These are phyloP conservation scores for Macrosteles quadrilineatus DNA, from an alignment of 1,140 invertebrate species.

Conservation along the genomic window DNA sequence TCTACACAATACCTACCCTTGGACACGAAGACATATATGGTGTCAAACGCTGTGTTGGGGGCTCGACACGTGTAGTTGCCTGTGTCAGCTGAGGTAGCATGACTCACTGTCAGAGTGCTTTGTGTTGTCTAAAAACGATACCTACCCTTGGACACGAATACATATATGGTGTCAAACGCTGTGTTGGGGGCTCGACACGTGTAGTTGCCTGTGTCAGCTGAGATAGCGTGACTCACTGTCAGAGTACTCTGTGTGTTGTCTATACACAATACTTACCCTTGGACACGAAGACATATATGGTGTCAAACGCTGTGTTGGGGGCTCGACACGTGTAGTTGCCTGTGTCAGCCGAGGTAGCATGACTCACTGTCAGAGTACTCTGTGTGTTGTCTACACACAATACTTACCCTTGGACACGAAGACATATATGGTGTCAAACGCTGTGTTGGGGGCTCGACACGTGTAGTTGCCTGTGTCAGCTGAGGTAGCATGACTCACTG, in stretches of 20 bases:
- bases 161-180: conserved; percentile 52
- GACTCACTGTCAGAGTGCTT: no score
- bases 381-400: conserved; percentile 47
- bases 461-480: conserved; percentile 53
- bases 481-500: conserved; percentile 47
- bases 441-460: conserved; percentile 54
- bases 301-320: conserved; percentile 52
- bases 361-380: conserved; percentile 48
- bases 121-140: no score
- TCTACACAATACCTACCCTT: no score
- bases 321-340: conserved; percentile 54
- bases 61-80: no score
- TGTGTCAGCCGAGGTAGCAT: conserved; percentile 48
- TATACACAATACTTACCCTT: no score
- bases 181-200: conserved; percentile 54
- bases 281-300: conserved; percentile 49
- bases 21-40: no score
- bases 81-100: no score
- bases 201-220: conserved; percentile 52
- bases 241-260: conserved; percentile 50
- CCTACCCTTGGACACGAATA: conserved; percentile 42
- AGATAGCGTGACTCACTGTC: conserved; percentile 47
- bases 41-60: no score
- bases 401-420: conserved; percentile 43
- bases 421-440: conserved; percentile 52